Evolutionary conservation across 2,113 vertebrate genomes (phyloP).

Genomic region (Plecturocebus donacophilus): DNA sequence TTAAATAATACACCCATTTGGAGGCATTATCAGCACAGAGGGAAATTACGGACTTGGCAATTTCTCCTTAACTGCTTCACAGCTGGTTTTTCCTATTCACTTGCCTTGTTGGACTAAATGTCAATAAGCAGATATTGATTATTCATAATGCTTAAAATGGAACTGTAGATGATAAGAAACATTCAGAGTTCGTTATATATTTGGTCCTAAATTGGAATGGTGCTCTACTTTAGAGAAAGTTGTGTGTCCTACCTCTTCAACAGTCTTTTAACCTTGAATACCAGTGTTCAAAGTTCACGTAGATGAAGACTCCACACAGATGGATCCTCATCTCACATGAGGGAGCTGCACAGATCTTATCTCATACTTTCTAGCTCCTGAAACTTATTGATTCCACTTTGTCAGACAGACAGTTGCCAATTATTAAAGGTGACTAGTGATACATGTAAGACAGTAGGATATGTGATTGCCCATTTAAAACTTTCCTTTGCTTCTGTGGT

Average conservation of each 20-base stretch:
- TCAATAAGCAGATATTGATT: background rate
- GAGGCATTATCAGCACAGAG: background rate
- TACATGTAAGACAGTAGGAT: background rate
- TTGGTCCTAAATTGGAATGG: background rate
- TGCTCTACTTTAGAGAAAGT: background rate
- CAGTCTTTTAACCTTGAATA: background rate
- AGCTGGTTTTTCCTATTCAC: background rate
- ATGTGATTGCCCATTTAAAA: background rate
- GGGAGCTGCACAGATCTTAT: background rate
- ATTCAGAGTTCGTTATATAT: background rate
- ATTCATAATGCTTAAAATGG: background rate
- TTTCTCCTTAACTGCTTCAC: background rate
- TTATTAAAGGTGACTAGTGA: background rate
- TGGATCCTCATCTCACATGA: background rate
- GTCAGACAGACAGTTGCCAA: background rate
- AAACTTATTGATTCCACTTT: background rate
- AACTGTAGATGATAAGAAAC: background rate
- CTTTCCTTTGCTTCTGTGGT: background rate
- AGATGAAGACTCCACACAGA: fast-evolving
- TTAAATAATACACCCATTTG: background rate
- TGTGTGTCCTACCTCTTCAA: background rate
- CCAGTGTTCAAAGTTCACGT: background rate
- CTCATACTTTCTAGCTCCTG: background rate
- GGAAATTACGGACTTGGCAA: background rate
- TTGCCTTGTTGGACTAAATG: background rate